Base-by-base conservation (phyloP, 2,113 vertebrate species). In the Opisthocomus hoazin region DNA sequence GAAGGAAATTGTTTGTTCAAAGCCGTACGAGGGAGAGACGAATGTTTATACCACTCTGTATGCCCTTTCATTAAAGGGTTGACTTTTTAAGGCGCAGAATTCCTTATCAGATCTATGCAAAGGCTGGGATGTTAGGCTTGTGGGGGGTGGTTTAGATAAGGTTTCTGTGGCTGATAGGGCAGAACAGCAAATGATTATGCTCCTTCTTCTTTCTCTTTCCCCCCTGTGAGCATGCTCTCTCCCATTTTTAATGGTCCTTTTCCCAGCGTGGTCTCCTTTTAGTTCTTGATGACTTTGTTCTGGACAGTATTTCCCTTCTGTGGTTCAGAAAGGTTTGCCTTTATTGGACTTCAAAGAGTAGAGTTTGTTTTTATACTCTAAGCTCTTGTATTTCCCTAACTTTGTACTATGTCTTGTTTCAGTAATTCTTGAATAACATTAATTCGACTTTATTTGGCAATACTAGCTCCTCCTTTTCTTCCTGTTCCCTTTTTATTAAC, bases 401-500 rank as follows among this genome's bases (percentile, higher is more conserved):
- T 92, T 84, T 2, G 29, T 92, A 41, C 86, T 93, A 86, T 2
- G 30, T 91, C 45, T 70, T 70, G 36, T 89, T 91, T 48, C 84
- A 79, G 61, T 93, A 61, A 66, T 91, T 93, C 73, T 87, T 6
- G 15, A 75, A 93, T 93, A 84, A 89, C 36, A 50, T 74, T 94
- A 89, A 91, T 94, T 92, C 24, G 5, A 24, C 91, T 90, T 89
- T 45, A 83, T 94, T 87, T 96, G 87, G 84, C 81, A 91, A 53
- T 89, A n/a, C 24, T 23, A 56, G 69, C 80, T 89, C 61, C 56
- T 94, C 64, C 66, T 95, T 56, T 41, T 92, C 66, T 92, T 93
- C 96, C 87, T 87, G 83, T 96, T 91, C 89, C 39, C 63, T 73
- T 94, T 94, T 93, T 93, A 89, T 95, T 96, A 96, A 87, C 74